These are phyloP conservation scores for Drosophila yakuba DNA, from an alignment of 1,140 invertebrate species.

Conservation along the genomic window DNA sequence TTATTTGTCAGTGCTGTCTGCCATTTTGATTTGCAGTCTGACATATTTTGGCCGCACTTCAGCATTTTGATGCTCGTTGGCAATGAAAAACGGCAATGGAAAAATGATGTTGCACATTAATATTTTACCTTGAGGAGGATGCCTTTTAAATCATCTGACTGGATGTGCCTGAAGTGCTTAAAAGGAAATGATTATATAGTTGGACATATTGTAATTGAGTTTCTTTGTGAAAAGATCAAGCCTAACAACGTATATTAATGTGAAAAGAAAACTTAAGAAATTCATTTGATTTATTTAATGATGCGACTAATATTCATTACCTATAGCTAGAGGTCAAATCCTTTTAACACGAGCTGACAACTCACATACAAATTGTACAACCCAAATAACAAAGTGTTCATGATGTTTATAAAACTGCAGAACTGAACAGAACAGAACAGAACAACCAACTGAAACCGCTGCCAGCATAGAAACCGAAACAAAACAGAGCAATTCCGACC, in stretches of 20 bases:
- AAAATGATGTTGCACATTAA: slow-evolving; percentile 34
- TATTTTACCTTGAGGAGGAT: slow-evolving; percentile 14
- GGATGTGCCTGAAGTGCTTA: no score
- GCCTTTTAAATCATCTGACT: no score
- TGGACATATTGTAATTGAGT: neutral
- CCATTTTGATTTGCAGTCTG: slow-evolving; percentile 67
- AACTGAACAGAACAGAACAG: slow-evolving; percentile 35
- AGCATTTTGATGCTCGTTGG: slow-evolving; percentile 29
- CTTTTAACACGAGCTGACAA: neutral
- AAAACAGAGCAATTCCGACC: slow-evolving; percentile 43
- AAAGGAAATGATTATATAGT: neutral
- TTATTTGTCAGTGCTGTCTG: slow-evolving; percentile 74
- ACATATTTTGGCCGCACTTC: slow-evolving; percentile 67
- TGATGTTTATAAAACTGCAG: slow-evolving; percentile 42
- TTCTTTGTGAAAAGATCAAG: neutral
- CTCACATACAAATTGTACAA: slow-evolving; percentile 19
- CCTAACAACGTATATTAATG: neutral
- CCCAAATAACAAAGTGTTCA: slow-evolving; percentile 33
- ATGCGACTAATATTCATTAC: neutral
- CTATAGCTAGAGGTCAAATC: no score
- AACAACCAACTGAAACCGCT: slow-evolving; percentile 44
- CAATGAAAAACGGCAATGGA: slow-evolving; percentile 39
- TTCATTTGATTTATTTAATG: neutral
- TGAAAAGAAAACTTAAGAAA: no score
- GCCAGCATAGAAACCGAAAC: slow-evolving; percentile 39